Evolutionary conservation across 2,113 vertebrate species (phyloP).

Genomic region (Heterocephalus glaber): DNA sequence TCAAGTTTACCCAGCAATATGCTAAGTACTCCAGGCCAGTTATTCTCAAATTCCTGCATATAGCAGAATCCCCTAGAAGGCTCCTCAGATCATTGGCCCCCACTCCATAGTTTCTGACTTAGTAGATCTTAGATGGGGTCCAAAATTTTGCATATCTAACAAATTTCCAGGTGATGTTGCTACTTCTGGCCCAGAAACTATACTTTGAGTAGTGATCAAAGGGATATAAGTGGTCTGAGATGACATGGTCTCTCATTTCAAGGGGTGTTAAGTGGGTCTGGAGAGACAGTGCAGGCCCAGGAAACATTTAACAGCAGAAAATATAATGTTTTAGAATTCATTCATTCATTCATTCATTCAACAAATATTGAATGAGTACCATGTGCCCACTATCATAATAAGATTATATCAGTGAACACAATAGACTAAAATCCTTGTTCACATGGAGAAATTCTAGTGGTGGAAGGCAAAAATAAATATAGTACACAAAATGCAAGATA

Average conservation of each 20-base stretch:
- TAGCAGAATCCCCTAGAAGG: not conserved
- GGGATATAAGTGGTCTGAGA: not conserved
- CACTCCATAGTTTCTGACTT: not conserved
- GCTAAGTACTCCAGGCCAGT: not conserved
- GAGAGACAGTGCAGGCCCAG: not conserved
- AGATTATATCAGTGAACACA: not conserved
- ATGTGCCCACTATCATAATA: not conserved
- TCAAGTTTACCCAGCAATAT: not conserved
- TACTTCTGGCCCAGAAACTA: not conserved
- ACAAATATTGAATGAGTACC: slow-evolving; percentile 8
- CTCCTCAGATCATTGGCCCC: not conserved
- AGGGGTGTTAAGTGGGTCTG: not conserved
- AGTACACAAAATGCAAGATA: slow-evolving; percentile 25
- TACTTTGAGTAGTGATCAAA: slow-evolving; percentile 10
- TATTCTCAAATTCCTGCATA: not conserved
- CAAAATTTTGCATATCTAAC: slow-evolving; percentile 26
- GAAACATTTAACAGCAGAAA: slow-evolving; percentile 48
- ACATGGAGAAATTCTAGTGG: not conserved
- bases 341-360: not conserved
- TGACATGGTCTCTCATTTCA: not conserved
- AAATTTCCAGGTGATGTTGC: not conserved
- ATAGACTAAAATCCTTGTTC: slow-evolving; percentile 11
- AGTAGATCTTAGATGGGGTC: not conserved
- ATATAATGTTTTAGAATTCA: not conserved
- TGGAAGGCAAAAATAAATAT: not conserved